A percentile compares a stretch with the other conserved stretches of the same genome.
Evolutionary conservation across 2,113 vertebrate genomes (phyloP).

Genomic region (Callipepla californica): DNA sequence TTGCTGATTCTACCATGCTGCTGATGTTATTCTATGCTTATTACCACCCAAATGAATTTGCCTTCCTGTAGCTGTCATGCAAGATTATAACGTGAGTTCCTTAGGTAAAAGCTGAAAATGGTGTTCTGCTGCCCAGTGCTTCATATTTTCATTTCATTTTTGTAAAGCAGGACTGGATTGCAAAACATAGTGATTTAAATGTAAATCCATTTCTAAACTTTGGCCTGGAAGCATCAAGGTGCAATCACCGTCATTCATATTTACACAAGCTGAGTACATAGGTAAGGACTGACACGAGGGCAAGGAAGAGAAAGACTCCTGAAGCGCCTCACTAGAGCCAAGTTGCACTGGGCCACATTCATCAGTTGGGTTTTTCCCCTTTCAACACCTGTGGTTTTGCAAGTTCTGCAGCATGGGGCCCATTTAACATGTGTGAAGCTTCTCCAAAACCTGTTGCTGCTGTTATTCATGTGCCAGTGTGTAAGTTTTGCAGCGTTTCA

Average conservation of each 20-base stretch:
- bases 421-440: neutral
- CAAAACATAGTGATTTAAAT: neutral
- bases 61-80: neutral
- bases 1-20: neutral
- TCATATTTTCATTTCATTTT: neutral
- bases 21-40: neutral
- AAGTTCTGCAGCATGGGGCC: neutral
- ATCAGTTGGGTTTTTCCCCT: neutral
- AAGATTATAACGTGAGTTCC: neutral
- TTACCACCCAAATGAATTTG: neutral
- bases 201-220: slow-evolving; percentile 2
- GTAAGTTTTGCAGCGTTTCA: neutral
- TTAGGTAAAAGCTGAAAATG: neutral
- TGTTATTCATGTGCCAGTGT: neutral
- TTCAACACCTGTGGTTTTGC: neutral
- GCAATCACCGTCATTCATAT: neutral
- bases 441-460: neutral
- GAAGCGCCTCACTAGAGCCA: neutral
- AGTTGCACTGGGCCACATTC: neutral
- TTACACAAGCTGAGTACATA: neutral
- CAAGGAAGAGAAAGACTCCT: neutral
- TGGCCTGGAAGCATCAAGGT: neutral
- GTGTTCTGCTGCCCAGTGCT: neutral
- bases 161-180: neutral
- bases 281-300: neutral